These are phyloP conservation scores for Limosa lapponica DNA, from an alignment of 2,797 vertebrate genomes.

Conservation along the genomic window DNA sequence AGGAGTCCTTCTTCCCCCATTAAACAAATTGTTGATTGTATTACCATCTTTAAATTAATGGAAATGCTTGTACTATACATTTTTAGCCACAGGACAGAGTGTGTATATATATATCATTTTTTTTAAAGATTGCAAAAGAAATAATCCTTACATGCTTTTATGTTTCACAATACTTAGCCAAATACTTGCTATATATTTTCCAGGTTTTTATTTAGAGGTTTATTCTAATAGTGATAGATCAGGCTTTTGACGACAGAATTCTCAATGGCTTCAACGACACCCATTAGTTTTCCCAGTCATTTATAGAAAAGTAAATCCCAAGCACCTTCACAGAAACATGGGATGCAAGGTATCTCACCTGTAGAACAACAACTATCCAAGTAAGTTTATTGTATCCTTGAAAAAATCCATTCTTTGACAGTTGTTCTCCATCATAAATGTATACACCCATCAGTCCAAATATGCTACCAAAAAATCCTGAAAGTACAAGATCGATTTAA, in stretches of 20 bases:
- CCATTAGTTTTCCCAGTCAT: not conserved
- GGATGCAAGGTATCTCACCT: slow-evolving; percentile 81
- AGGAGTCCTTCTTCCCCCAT: not conserved
- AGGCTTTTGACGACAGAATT: not conserved
- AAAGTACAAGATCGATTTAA: slow-evolving; percentile 39
- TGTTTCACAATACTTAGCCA: not conserved
- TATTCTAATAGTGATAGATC: not conserved
- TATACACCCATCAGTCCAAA: slow-evolving; percentile 95
- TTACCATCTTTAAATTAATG: not conserved
- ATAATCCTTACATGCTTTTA: not conserved
- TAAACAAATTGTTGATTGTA: not conserved
- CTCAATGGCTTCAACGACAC: not conserved
- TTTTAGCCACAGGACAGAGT: not conserved
- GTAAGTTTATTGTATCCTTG: slow-evolving; percentile 96
- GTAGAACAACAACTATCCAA: slow-evolving; percentile 92
- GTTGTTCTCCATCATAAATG: slow-evolving; percentile 90
- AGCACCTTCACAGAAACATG: not conserved
- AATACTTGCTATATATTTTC: not conserved
- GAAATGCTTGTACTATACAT: not conserved
- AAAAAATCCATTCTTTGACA: slow-evolving; percentile 93
- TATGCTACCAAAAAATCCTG: slow-evolving; percentile 93
- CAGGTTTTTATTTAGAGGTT: not conserved
- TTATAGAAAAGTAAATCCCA: not conserved
- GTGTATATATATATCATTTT: not conserved
- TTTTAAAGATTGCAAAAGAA: not conserved